A percentile compares a stretch with the other conserved stretches of the same genome.
Conservation (phyloP, 2,113 vertebrate species). For the Grus americana region DNA sequence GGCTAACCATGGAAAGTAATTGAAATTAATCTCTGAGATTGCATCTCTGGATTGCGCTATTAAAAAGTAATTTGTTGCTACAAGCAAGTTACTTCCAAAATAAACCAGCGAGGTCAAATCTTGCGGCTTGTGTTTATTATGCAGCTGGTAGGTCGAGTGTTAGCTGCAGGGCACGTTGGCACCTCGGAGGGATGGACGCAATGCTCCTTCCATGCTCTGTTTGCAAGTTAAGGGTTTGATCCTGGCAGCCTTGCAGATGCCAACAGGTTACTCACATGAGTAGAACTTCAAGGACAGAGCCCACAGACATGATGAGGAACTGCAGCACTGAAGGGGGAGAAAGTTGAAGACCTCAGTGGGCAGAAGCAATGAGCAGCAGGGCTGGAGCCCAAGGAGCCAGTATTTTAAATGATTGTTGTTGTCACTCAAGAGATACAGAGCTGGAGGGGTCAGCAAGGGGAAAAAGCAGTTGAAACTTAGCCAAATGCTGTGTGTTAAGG, state of each 20-base stretch:
- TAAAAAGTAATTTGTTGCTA: constrained; percentile 57
- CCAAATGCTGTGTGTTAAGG: background rate
- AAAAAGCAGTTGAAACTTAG: background rate
- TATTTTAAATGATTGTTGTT: background rate
- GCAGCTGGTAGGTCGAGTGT: background rate
- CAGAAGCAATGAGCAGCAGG: background rate
- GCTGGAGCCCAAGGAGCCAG: background rate
- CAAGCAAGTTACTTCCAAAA: constrained; percentile 39
- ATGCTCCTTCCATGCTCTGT: background rate
- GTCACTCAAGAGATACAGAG: background rate
- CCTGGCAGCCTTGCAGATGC: background rate
- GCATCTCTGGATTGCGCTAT: background rate
- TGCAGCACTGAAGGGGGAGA: background rate
- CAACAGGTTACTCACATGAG: rapidly evolving
- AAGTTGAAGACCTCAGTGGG: background rate
- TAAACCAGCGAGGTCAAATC: constrained; percentile 10
- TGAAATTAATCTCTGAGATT: constrained; percentile 55
- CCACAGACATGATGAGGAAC: background rate
- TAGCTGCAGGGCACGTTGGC: background rate
- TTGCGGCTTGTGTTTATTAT: background rate
- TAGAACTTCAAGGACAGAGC: background rate
- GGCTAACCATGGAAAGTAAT: constrained; percentile 36
- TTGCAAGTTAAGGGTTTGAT: background rate
- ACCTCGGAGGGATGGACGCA: background rate
- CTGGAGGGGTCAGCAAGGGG: background rate